These are phyloP conservation scores for Salvelinus sp. DNA, from an alignment of 2,113 vertebrate genomes.

Conservation along the genomic window DNA sequence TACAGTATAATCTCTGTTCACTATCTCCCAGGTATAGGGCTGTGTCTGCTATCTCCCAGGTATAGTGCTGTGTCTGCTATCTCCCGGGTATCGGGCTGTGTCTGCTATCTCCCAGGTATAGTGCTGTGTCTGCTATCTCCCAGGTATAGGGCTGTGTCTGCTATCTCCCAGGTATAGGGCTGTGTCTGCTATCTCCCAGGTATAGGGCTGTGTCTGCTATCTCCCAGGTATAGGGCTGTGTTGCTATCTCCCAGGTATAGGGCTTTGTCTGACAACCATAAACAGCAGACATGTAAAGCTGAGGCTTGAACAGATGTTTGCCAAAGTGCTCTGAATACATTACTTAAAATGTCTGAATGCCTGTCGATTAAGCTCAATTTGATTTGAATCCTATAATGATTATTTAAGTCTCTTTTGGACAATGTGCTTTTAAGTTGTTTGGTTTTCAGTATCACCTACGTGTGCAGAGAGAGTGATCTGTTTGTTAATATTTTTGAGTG, in stretches of 20 bases:
- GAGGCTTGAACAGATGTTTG: neutral
- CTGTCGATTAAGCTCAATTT: neutral
- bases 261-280: neutral
- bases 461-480: neutral
- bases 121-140: too few species aligned
- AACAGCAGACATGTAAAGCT: neutral
- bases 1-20: too few species aligned
- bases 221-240: neutral
- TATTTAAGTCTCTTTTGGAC: neutral
- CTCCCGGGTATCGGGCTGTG: too few species aligned
- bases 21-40: neutral
- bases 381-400: neutral
- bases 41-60: neutral
- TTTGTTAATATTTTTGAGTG: neutral
- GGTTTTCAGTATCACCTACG: neutral
- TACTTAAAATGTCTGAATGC: neutral
- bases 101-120: too few species aligned
- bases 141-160: too few species aligned
- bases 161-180: too few species aligned
- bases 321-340: constrained; percentile 2
- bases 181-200: too few species aligned
- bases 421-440: neutral
- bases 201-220: too few species aligned
- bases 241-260: neutral
- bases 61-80: too few species aligned